These are phyloP conservation scores for Apis cerana DNA, from an alignment of 1,140 invertebrate genomes.

Conservation along the genomic window DNA sequence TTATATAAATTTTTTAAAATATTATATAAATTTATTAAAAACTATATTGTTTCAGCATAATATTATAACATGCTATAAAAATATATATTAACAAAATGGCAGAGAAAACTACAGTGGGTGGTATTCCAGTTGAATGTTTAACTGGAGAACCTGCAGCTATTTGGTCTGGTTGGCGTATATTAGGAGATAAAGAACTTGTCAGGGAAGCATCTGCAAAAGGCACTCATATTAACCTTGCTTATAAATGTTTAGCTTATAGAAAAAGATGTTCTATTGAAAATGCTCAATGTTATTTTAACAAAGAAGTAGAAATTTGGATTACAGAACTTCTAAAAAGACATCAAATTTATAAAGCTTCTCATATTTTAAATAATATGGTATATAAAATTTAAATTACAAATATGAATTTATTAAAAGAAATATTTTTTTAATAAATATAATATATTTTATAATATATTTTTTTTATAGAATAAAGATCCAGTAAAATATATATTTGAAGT, in stretches of 20 bases:
- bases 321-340: conserved; percentile 83
- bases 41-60: neutral
- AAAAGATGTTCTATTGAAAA: conserved; percentile 81
- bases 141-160: conserved; percentile 73
- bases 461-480: conserved; percentile 80
- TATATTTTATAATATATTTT: conserved; percentile 8
- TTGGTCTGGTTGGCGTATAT: conserved; percentile 83
- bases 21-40: neutral
- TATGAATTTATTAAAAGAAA: neutral
- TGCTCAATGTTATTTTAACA: conserved; percentile 79
- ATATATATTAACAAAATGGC: conserved; percentile 46
- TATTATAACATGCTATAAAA: neutral
- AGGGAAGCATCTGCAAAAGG: conserved; percentile 86
- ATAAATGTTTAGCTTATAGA: conserved; percentile 82
- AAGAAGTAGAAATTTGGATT: conserved; percentile 84
- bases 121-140: conserved; percentile 71
- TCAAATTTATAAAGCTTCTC: conserved; percentile 84
- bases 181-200: conserved; percentile 83
- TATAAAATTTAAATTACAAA: conserved; percentile 22
- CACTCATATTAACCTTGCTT: conserved; percentile 83
- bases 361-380: conserved; percentile 83
- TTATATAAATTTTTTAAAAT: neutral
- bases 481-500: conserved; percentile 81
- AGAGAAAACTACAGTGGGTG: conserved; percentile 60
- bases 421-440: too few relatives aligned